phyloP scores from a whole-genome alignment of 2,797 vertebrate genomes.

The Phrynocephalus guinanensis region DNA sequence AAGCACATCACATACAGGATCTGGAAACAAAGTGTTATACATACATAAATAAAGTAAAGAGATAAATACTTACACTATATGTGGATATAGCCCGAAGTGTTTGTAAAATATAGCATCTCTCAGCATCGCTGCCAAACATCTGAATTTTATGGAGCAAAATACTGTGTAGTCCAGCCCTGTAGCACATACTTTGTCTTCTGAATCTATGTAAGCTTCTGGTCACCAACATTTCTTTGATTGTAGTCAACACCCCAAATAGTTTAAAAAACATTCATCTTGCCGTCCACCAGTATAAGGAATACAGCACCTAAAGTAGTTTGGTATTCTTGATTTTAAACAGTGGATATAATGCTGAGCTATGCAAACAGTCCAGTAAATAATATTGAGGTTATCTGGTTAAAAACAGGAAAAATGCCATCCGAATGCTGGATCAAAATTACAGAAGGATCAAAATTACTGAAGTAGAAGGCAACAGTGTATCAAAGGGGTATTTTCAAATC shows the following conservation, averaged over 20 bases:
- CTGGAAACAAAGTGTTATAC: background rate
- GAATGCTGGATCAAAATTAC: background rate
- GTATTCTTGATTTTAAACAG: background rate
- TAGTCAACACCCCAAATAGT: background rate
- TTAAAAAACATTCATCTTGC: slow-evolving; percentile 9
- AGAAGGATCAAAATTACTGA: background rate
- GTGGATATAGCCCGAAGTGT: background rate
- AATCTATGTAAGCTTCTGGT: background rate
- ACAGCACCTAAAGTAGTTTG: background rate
- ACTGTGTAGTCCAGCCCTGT: background rate
- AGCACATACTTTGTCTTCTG: background rate
- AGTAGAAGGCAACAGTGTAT: background rate
- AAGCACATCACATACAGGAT: background rate
- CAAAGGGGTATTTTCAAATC: background rate
- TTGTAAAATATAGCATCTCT: slow-evolving; percentile 4
- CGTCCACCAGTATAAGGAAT: background rate
- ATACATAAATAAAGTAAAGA: background rate
- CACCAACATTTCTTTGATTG: slow-evolving; percentile 24
- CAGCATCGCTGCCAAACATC: background rate
- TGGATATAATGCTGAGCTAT: background rate
- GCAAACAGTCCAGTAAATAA: background rate
- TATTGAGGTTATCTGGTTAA: slow-evolving; percentile 4
- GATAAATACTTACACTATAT: slow-evolving; percentile 17
- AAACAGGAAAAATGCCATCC: background rate
- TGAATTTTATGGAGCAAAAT: background rate